Percentiles rank a stretch among this genome's conserved stretches.
Evolutionary conservation across 2,797 vertebrate species (phyloP).

Genomic region (Orestias chungarensis): DNA sequence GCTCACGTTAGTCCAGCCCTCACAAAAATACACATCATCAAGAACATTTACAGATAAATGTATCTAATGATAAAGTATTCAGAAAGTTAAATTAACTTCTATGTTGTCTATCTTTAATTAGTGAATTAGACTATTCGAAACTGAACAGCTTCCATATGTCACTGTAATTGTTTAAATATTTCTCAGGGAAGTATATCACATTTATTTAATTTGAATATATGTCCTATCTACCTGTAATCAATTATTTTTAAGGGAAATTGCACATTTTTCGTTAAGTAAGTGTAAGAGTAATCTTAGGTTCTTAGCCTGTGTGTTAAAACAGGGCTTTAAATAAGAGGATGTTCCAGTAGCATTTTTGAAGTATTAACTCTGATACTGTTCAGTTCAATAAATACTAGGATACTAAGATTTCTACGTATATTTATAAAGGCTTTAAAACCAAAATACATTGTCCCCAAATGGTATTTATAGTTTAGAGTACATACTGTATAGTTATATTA

Average conservation of each 20-base stretch:
- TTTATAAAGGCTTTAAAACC: neutral
- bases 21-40: neutral
- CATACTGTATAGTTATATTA: too few species aligned
- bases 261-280: neutral
- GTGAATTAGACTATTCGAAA: neutral
- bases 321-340: neutral
- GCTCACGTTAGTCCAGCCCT: slow-evolving; percentile 77
- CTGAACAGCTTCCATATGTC: neutral
- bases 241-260: neutral
- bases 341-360: neutral
- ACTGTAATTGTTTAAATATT: neutral
- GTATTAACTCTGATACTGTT: neutral
- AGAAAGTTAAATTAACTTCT: neutral
- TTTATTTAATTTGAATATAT: neutral
- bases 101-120: too few species aligned
- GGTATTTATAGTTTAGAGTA: too few species aligned
- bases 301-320: too few species aligned
- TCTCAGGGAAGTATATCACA: neutral
- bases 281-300: too few species aligned
- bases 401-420: neutral
- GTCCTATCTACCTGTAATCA: neutral
- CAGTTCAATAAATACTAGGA: neutral
- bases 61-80: neutral
- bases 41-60: neutral
- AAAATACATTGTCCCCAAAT: too few species aligned